phyloP scores from a whole-genome alignment of 2,888 invertebrate genomes.

The Pyrrhosoma nymphula region DNA sequence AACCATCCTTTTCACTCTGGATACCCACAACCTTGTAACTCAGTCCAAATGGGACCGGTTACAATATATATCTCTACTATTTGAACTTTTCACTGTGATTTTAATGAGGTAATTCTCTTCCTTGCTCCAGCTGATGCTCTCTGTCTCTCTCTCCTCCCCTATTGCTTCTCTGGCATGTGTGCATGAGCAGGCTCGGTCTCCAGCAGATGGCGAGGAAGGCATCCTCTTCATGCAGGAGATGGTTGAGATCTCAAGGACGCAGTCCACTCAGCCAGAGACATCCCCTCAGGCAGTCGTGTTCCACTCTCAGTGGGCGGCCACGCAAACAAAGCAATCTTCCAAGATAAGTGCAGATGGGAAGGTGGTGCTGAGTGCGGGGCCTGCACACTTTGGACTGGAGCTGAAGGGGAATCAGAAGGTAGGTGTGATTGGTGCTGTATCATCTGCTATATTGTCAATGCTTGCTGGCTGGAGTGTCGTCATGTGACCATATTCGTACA shows the following conservation, averaged over 20 bases:
- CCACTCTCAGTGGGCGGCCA: conserved; percentile 71
- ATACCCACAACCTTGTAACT: no score
- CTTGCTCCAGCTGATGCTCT: no score
- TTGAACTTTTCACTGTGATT: no score
- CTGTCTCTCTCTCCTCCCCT: no score
- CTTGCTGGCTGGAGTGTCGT: no score
- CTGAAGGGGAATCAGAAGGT: conserved; percentile 82
- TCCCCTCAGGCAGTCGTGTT: conserved; percentile 81
- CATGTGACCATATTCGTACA: background rate
- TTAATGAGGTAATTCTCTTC: no score
- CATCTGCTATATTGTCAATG: background rate
- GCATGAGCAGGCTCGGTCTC: conserved; percentile 86
- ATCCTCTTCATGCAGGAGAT: conserved; percentile 98
- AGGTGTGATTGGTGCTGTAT: conserved; percentile 37
- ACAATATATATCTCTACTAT: no score
- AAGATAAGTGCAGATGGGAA: conserved; percentile 78
- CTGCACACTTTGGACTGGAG: conserved; percentile 93
- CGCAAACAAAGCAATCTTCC: conserved; percentile 71
- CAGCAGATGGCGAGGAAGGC: conserved; percentile 94
- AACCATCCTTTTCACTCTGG: no score
- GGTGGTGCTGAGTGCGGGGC: conserved; percentile 86
- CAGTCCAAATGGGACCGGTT: no score
- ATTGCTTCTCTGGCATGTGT: conserved; percentile 68
- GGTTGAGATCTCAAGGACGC: conserved; percentile 91
- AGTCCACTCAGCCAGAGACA: conserved; percentile 81